These are phyloP conservation scores for Protonemura montana DNA, from an alignment of 2,888 invertebrate genomes.

Conservation along the genomic window DNA sequence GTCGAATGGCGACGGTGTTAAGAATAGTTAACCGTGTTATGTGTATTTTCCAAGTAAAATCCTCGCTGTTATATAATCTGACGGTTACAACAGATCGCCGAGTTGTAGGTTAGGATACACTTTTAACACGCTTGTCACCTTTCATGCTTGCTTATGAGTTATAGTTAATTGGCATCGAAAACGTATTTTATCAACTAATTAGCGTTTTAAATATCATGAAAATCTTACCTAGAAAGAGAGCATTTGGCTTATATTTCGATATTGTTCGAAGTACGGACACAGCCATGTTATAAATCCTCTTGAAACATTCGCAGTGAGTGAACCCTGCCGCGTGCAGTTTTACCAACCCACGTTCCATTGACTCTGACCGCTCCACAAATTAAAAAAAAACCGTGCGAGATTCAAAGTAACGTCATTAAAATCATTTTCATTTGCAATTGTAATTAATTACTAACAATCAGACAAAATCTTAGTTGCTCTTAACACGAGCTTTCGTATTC, in stretches of 20 bases:
- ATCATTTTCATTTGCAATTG: no score
- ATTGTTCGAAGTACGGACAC: constrained; percentile 24
- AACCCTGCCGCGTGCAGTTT: background rate
- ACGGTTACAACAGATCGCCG: background rate
- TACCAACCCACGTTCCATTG: background rate
- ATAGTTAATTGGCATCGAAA: background rate
- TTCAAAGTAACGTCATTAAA: no score
- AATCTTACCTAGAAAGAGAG: constrained; percentile 26
- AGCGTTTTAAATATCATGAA: background rate
- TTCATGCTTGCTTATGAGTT: background rate
- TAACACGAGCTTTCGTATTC: no score
- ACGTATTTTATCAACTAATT: background rate
- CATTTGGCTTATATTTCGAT: constrained; percentile 26
- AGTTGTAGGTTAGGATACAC: background rate
- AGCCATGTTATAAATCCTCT: constrained; percentile 10
- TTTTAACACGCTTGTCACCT: background rate
- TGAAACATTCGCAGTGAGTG: background rate
- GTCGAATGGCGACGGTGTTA: no score
- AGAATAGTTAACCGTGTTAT: no score
- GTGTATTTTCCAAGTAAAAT: background rate
- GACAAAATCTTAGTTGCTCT: no score
- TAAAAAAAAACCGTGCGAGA: background rate
- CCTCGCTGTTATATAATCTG: background rate
- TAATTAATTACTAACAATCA: no score
- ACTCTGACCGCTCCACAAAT: background rate